Conservation (phyloP, 2,113 vertebrate genomes). For the Pitta sordida region DNA sequence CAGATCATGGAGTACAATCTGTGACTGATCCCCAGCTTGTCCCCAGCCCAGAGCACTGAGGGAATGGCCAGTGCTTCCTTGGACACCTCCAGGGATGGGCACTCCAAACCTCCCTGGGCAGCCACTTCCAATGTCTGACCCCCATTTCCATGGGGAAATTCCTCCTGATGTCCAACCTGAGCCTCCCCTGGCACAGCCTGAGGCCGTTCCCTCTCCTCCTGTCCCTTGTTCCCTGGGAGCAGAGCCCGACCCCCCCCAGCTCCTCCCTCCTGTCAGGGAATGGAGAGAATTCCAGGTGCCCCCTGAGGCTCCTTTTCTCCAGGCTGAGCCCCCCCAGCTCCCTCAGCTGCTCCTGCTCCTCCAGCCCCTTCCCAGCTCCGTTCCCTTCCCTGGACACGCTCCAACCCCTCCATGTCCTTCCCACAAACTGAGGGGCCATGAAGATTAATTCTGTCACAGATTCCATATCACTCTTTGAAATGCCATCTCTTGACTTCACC, state of each 20-base stretch:
- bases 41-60: background rate
- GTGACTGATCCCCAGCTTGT: background rate
- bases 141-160: background rate
- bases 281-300: background rate
- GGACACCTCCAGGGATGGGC: background rate
- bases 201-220: background rate
- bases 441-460: background rate
- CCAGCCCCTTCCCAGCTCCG: background rate
- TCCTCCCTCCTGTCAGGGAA: background rate
- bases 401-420: background rate
- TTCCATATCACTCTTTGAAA: background rate
- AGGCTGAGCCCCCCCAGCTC: background rate
- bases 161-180: background rate
- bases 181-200: background rate
- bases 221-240: background rate
- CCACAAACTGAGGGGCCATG: background rate
- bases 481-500: background rate
- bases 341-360: background rate
- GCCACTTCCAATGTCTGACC: background rate
- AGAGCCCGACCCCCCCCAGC: background rate
- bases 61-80: rapidly evolving
- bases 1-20: background rate
- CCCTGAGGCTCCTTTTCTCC: background rate
- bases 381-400: rapidly evolving
- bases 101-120: background rate